Evolutionary conservation across 2,113 vertebrate species (phyloP), one percentile per base, ranked within the genome.

Genomic region (Anhinga rufa): DNA sequence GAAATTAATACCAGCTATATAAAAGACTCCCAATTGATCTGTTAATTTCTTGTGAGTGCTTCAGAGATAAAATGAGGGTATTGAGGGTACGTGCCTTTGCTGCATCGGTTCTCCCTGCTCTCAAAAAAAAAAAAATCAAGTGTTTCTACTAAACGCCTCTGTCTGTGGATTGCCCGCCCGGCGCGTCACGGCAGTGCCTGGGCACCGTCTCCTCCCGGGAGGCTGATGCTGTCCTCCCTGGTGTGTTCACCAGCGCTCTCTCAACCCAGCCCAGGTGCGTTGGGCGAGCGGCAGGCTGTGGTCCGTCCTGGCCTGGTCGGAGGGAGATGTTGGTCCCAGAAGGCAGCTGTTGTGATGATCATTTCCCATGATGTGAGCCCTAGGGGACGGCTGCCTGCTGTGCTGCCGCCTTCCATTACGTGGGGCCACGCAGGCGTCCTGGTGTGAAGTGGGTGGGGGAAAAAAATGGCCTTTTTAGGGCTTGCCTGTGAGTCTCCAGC

Each of bases 31-130:
- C 92, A 96, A 79, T 92, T 96, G 97, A 97, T 97, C 96, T 93
- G 77, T 95, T 97, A 97, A 97, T 96, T 93, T 89, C 97, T 93
- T 75, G 62, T 89, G 94, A 97, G 97, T 96, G 96, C 91, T 92
- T 76, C 5, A 0, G 36, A 87, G 92, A 72, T 91, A 61, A 96
- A 94, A 48, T 12, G 81, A 93, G 78, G 82, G 49, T 61, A 57
- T 1, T 12, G 81, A 93, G 78, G 82, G 49, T 61, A 57, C 1
- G 12, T 60, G 88, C 86, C 57, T 70, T 51, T 46, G 88, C 72
- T 51, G 58, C 44, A 7, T 42, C 6, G 0, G 12, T 87, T 87
- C 74, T 91, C 48, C 38, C 60, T 62, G 74, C 95, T 62, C 82
- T 82, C 12, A 0, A 15, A 46, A 42, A 49, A 61, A 64, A 69